A percentile compares a stretch with the other conserved stretches of the same genome.
phyloP scores from a whole-genome alignment of 1,140 invertebrate genomes.

The Plutomurus gul region DNA sequence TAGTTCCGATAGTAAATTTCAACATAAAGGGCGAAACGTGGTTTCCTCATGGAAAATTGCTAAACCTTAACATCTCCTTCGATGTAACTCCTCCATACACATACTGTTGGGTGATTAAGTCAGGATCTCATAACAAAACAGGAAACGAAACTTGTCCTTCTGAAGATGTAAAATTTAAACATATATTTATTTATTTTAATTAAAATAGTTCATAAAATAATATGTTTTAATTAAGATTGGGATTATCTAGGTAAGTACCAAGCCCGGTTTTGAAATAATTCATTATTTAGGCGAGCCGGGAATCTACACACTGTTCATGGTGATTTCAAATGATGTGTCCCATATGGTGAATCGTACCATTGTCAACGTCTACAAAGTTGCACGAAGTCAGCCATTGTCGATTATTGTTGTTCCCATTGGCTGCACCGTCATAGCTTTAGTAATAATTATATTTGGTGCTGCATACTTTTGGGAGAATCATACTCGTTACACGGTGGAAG shows the following conservation, averaged over 20 bases:
- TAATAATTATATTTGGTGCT: constrained; percentile 79
- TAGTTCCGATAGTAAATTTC: constrained; percentile 51
- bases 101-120: constrained; percentile 62
- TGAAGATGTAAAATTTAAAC: no score
- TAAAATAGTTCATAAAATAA: no score
- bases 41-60: constrained; percentile 72
- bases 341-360: constrained; percentile 69
- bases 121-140: constrained; percentile 74
- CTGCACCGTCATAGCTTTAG: constrained; percentile 75
- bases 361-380: constrained; percentile 65
- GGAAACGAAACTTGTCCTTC: constrained; percentile 62
- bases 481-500: constrained; percentile 75
- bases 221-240: no score
- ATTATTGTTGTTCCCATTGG: constrained; percentile 82
- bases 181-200: no score
- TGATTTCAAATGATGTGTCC: constrained; percentile 74
- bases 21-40: constrained; percentile 60
- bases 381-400: constrained; percentile 75
- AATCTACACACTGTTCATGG: constrained; percentile 72
- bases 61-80: constrained; percentile 72
- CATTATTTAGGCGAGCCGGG: constrained; percentile 70
- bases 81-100: constrained; percentile 71
- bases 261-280: constrained; percentile 66
- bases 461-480: constrained; percentile 66
- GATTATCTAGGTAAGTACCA: constrained; percentile 57